phyloP scores from a whole-genome alignment of 2,888 invertebrate species.

The Sarcophaga variegata region DNA sequence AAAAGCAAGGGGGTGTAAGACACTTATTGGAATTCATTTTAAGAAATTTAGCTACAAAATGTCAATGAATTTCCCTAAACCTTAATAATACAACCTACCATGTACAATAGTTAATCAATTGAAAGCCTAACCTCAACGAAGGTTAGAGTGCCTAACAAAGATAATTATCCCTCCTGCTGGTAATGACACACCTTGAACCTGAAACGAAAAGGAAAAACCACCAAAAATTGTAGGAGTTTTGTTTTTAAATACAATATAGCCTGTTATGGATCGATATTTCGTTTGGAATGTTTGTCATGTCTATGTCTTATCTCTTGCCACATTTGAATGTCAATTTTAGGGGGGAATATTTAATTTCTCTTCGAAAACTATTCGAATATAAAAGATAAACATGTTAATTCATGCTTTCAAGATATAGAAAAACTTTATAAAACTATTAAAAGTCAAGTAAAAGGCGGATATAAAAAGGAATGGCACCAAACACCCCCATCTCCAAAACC shows the following conservation, averaged over 20 bases:
- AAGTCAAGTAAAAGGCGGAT: too few relatives aligned
- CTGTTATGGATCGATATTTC: constrained; percentile 1
- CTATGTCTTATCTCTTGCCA: neutral
- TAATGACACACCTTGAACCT: constrained; percentile 53
- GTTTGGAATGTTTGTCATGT: neutral
- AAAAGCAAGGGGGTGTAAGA: neutral
- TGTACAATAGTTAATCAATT: neutral
- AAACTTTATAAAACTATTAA: neutral
- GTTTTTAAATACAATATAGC: neutral
- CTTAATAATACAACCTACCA: too few relatives aligned
- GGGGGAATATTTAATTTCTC: neutral
- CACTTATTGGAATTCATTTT: too few relatives aligned
- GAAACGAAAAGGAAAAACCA: neutral
- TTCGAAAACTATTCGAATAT: neutral
- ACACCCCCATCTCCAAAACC: neutral
- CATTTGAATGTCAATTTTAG: neutral
- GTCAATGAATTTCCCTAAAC: too few relatives aligned
- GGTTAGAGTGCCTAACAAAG: constrained; percentile 16
- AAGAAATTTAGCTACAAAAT: too few relatives aligned
- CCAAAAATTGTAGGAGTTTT: neutral
- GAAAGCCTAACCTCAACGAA: constrained; percentile 7
- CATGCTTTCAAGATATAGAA: neutral
- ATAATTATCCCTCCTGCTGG: neutral
- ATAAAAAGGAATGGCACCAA: neutral
- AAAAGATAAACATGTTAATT: neutral